A percentile compares a stretch with the other conserved stretches of the same genome.
Evolutionary conservation across 2,888 invertebrate species (phyloP).

Genomic region (Ernsta delagoae): DNA sequence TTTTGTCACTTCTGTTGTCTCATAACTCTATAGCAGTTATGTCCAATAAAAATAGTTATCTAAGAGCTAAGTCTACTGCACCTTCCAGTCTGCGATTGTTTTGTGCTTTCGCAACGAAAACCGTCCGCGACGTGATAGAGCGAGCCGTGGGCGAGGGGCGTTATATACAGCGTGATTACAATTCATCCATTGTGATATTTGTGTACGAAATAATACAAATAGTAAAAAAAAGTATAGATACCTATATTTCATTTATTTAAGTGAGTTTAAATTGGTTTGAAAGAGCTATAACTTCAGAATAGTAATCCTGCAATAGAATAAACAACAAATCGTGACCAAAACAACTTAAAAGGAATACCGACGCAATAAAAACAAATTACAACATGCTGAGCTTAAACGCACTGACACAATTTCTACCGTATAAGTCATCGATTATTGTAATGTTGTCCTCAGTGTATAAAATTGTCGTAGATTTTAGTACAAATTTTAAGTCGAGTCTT

Average conservation of each 20-base stretch:
- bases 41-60: slow-evolving; percentile 54
- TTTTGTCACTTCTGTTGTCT: not conserved
- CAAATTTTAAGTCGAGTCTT: slow-evolving; percentile 14
- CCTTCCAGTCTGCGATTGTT: slow-evolving; percentile 69
- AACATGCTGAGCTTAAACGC: slow-evolving; percentile 6
- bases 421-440: slow-evolving; percentile 32
- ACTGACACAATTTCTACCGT: slow-evolving; percentile 28
- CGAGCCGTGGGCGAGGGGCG: slow-evolving; percentile 54
- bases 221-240: no score
- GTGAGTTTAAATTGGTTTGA: not conserved
- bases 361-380: slow-evolving; percentile 22
- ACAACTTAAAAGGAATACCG: slow-evolving; percentile 28
- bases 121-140: slow-evolving; percentile 64
- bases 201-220: no score
- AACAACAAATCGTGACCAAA: slow-evolving; percentile 22
- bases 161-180: slow-evolving; percentile 49
- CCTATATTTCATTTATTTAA: no score
- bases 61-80: slow-evolving; percentile 60
- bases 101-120: slow-evolving; percentile 67
- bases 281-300: not conserved
- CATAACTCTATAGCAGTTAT: slow-evolving; percentile 4
- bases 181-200: no score
- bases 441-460: slow-evolving; percentile 35
- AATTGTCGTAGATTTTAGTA: slow-evolving; percentile 21
- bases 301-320: not conserved